Conservation (phyloP, 2,797 vertebrate genomes). For the Zenarchopterus dispar region DNA sequence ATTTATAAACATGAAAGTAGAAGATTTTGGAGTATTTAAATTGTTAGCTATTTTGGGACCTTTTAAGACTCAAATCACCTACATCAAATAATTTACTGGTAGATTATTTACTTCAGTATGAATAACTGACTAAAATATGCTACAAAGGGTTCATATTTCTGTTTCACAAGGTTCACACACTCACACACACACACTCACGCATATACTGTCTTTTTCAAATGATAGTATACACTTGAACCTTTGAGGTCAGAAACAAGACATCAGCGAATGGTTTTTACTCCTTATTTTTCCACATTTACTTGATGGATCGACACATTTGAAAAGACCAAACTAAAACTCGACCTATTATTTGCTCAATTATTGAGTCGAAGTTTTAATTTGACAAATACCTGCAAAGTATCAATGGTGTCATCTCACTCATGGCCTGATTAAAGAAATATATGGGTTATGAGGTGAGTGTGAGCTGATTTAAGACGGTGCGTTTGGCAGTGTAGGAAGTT, state of each 20-base stretch:
- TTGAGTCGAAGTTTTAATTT: background rate
- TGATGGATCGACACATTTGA: background rate
- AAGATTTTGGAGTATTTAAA: conserved; percentile 10
- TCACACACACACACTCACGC: conserved; percentile 1
- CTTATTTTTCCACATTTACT: background rate
- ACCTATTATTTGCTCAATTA: background rate
- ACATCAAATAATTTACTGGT: too few species aligned
- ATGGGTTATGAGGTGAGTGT: conserved; percentile 30
- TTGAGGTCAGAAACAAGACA: too few species aligned
- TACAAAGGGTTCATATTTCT: conserved; percentile 39
- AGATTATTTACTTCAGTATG: background rate
- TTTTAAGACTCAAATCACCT: too few species aligned
- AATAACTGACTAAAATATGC: conserved; percentile 13
- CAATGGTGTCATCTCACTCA: conserved; percentile 16
- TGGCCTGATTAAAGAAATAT: conserved; percentile 38
- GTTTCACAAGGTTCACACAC: background rate
- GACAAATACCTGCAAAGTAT: conserved; percentile 14
- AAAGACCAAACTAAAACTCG: background rate
- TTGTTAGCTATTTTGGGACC: too few species aligned
- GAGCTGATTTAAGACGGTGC: conserved; percentile 54
- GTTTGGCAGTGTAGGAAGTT: conserved; percentile 52
- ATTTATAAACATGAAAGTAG: conserved; percentile 36
- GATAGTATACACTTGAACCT: too few species aligned
- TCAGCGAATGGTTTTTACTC: conserved; percentile 3
- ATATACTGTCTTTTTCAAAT: too few species aligned